Base-by-base conservation (phyloP, 2,888 invertebrate genomes). In the Agonum fuliginosum region DNA sequence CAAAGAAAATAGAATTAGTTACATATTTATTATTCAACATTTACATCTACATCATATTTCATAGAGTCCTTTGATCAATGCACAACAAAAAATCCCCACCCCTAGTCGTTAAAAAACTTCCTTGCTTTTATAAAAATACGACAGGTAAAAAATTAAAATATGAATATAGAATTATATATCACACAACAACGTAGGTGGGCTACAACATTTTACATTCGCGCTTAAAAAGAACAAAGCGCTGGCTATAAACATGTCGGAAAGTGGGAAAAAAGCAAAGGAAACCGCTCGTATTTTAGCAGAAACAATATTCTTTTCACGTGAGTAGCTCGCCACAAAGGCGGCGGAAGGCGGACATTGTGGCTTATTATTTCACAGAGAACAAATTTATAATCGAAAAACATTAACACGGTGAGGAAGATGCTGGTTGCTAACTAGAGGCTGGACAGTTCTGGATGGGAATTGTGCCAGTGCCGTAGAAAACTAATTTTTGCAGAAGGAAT, bases 311-410 rank as follows among this genome's bases (percentile, higher is more conserved):
- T 54, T 27, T 27, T 54, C 54, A 54, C 54, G 54, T 27, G 48
- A 48, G 48, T 48, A 48, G 48, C 48, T 12, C 12, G 27, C 27
- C 54, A 14, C 54, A 54, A 54, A 54, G 48, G 48, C 48, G 48
- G n/a, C n/a, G n/a, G n/a, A n/a, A n/a, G n/a, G n/a, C n/a, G n/a
- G n/a, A n/a, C 8, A 34, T 34, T 34, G 5, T 24, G 58, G 58
- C 30, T 27, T 58, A 58, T 58, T 58, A 48, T 48, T 20, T 48
- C 48, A 48, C 48, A 1, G 20, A 20, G 48, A 5, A 3, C 48
- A 58, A 58, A 58, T 30, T 58, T 30, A 58, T 30, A 58, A 58
- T 58, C 27, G 54, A 58, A 58, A 58, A 58, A 58, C 58, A 58
- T 58, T 58, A 58, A 58, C 58, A 58, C 48, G 48, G 8, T 8